These are phyloP conservation scores for Columbina picui DNA, from an alignment of 2,113 vertebrate species.

Conservation along the genomic window DNA sequence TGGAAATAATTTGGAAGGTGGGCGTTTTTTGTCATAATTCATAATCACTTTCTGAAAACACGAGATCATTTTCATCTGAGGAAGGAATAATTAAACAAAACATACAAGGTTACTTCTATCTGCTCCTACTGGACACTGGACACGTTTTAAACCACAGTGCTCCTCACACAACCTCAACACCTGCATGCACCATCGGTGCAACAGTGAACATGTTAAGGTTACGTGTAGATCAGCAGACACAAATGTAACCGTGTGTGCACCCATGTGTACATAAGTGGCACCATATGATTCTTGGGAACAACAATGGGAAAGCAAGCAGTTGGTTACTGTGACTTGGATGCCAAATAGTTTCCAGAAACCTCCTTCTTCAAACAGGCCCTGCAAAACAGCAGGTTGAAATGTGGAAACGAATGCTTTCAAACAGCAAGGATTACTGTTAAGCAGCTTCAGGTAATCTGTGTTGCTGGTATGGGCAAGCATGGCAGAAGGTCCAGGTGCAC, in stretches of 20 bases:
- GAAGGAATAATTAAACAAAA: not conserved
- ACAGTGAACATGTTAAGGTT: not conserved
- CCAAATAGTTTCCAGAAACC: not conserved
- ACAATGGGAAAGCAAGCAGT: not conserved
- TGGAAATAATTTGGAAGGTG: not conserved
- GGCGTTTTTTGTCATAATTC: not conserved
- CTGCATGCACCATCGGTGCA: not conserved
- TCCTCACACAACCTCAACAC: not conserved
- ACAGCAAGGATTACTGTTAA: not conserved
- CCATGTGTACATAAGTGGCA: not conserved
- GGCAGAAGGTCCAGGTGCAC: not conserved
- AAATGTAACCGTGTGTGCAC: not conserved
- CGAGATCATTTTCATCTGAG: not conserved
- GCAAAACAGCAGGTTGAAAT: not conserved
- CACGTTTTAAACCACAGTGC: not conserved
- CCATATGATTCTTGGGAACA: conserved; percentile 19
- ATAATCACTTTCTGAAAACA: not conserved
- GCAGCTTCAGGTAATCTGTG: not conserved
- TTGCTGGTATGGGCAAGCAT: not conserved
- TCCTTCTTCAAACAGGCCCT: not conserved
- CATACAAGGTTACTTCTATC: not conserved
- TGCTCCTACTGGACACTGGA: not conserved
- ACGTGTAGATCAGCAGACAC: not conserved
- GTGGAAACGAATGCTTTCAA: not conserved
- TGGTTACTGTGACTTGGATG: conserved; percentile 36